Evolutionary conservation across 2,888 invertebrate species (phyloP), one percentile per base, ranked within the genome.

Genomic region (Sinodicranocentrus sp.): DNA sequence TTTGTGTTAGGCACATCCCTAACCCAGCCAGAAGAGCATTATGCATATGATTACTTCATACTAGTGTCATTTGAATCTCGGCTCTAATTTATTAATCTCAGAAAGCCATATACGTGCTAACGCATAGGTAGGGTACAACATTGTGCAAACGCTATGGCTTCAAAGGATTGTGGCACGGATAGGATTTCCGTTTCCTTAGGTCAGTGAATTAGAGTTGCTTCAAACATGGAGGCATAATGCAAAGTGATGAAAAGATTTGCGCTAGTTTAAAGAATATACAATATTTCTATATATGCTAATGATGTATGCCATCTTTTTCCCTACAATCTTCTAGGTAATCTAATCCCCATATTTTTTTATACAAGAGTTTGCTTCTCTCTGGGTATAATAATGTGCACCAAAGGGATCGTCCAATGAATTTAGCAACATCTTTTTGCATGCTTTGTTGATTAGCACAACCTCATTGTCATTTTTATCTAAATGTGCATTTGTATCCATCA

Each of bases 171-270:
- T 65, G 28, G 43, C 43, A 21, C 65, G 28, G 39, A 63, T 43
- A 82, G 82, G 82, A 82, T 82, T 76, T 82, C 82, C 82, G 82
- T 82, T 82, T 82, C 82, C 82, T 82, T 76, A 82, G 82, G 82
- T 82, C 82, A 82, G 82, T 71, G 63, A 76, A 76, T 82, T 39
- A 70, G 59, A 63, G 48, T 72, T 44, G 19, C n/a, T 44, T 63
- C 61, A 33, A n/a, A 10, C n/a, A 57, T 19, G 57, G 52, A 17
- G 25, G 25, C 25, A 21, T 39, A 67, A n/a, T n/a, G n/a, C n/a
- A 43, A 44, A 25, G 13, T 57, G 48, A 44, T 78, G 48, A 68
- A 61, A 59, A 44, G 59, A 61, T 17, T 28, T 33, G 67, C 19
- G 44, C 13, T 39, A 44, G 48, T 13, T 13, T 19, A 48, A n/a